Evolutionary conservation across 2,888 invertebrate species (phyloP).

Genomic region (Ypsolopha sequella): DNA sequence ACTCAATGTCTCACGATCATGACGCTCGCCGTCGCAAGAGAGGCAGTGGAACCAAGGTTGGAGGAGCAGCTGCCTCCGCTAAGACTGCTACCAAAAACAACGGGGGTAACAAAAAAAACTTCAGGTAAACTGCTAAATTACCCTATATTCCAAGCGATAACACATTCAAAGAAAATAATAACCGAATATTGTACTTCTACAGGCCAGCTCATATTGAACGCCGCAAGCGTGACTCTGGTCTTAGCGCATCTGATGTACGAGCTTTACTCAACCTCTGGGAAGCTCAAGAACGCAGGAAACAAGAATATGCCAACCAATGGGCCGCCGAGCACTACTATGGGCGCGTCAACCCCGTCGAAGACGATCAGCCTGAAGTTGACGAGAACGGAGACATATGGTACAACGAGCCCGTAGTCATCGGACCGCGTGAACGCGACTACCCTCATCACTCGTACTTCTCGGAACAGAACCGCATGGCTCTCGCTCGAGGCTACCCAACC

Average conservation of each 20-base stretch:
- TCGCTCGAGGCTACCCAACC: constrained; percentile 50
- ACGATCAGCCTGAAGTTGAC: constrained; percentile 61
- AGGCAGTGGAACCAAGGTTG: constrained; percentile 55
- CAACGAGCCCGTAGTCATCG: constrained; percentile 68
- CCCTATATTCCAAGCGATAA: background rate
- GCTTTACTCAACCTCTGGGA: constrained; percentile 73
- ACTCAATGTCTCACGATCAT: constrained; percentile 29
- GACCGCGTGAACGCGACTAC: constrained; percentile 47
- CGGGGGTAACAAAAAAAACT: constrained; percentile 59
- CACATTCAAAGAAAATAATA: background rate
- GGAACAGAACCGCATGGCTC: constrained; percentile 56
- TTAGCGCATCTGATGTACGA: constrained; percentile 73
- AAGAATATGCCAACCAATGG: constrained; percentile 60
- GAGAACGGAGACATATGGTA: constrained; percentile 72
- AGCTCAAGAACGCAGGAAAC: constrained; percentile 67
- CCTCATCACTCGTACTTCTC: constrained; percentile 59
- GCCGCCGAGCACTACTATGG: constrained; percentile 50
- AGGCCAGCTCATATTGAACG: constrained; percentile 54
- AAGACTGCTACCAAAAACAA: constrained; percentile 59
- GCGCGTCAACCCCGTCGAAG: constrained; percentile 44
- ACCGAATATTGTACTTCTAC: background rate
- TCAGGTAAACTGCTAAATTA: constrained; percentile 32
- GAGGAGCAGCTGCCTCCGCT: constrained; percentile 58
- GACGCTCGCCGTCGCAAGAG: constrained; percentile 45
- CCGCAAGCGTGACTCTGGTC: constrained; percentile 71